Conservation (phyloP, 2,888 invertebrate genomes). For the Eupithecia subumbrata region DNA sequence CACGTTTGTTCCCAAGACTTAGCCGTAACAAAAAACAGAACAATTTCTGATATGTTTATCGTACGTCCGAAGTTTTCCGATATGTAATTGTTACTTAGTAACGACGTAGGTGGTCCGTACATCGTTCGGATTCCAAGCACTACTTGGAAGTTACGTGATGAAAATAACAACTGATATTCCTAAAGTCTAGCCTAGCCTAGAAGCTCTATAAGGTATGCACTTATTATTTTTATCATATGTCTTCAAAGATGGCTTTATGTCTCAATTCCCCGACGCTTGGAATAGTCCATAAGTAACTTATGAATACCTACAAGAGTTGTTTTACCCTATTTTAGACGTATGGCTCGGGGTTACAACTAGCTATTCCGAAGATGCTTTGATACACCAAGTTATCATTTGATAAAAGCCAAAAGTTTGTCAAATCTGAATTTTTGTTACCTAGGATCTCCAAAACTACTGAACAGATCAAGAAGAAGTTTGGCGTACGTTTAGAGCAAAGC, state of each 20-base stretch:
- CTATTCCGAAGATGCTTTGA: background rate
- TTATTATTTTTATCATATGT: constrained; percentile 1
- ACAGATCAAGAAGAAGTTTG: too few relatives aligned
- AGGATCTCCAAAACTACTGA: too few relatives aligned
- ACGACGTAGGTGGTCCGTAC: constrained; percentile 33
- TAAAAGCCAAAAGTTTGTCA: too few relatives aligned
- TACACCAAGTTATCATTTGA: too few relatives aligned
- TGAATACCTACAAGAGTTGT: background rate
- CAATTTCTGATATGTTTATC: constrained; percentile 13
- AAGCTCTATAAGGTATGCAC: background rate
- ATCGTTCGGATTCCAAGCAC: constrained; percentile 32
- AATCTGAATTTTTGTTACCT: too few relatives aligned
- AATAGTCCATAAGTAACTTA: background rate
- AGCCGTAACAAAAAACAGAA: constrained; percentile 12
- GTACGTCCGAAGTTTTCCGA: constrained; percentile 14
- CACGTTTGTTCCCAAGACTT: constrained; percentile 16
- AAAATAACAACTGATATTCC: constrained; percentile 20
- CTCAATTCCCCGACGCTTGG: background rate
- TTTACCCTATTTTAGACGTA: background rate
- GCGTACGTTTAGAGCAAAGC: too few relatives aligned
- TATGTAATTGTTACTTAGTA: constrained; percentile 21
- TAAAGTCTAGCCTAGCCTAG: background rate
- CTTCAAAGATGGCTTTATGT: background rate
- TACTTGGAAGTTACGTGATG: constrained; percentile 36
- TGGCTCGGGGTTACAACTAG: background rate